Evolutionary conservation across 2,888 invertebrate species (phyloP).

Genomic region (Stegophylla sp.): DNA sequence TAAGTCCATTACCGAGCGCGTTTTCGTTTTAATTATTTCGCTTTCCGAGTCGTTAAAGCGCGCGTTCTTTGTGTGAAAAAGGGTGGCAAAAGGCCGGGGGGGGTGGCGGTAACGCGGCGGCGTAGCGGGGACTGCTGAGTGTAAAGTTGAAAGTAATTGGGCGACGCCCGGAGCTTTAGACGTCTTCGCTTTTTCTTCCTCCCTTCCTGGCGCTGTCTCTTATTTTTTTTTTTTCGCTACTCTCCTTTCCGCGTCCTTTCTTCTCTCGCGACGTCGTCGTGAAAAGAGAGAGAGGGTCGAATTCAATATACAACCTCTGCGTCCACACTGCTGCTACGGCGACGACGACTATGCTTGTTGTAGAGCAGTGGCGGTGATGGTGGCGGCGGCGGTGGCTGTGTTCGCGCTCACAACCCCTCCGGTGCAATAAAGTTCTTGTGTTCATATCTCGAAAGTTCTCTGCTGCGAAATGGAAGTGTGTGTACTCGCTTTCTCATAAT

Average conservation of each 20-base stretch:
- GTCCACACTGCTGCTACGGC: slow-evolving; percentile 63
- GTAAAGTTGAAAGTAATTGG: slow-evolving; percentile 59
- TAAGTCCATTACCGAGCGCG: slow-evolving; percentile 55
- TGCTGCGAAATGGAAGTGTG: slow-evolving; percentile 17
- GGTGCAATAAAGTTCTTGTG: slow-evolving; percentile 53
- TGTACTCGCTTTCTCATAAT: slow-evolving; percentile 45
- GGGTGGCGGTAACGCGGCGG: background rate
- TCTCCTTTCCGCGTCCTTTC: background rate
- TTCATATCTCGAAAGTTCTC: slow-evolving; percentile 53
- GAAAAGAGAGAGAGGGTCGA: slow-evolving; percentile 53
- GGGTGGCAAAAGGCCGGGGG: slow-evolving; percentile 3
- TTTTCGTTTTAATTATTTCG: slow-evolving; percentile 58
- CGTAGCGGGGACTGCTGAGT: slow-evolving; percentile 24
- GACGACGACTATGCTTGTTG: slow-evolving; percentile 55
- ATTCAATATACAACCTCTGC: slow-evolving; percentile 51
- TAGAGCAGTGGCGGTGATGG: slow-evolving; percentile 64
- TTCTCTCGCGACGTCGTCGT: slow-evolving; percentile 32
- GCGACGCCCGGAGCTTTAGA: slow-evolving; percentile 59
- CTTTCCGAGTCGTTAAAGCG: slow-evolving; percentile 59
- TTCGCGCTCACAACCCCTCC: slow-evolving; percentile 64
- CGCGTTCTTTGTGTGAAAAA: slow-evolving; percentile 57
- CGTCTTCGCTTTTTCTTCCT: slow-evolving; percentile 57
- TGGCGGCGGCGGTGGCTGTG: slow-evolving; percentile 59
- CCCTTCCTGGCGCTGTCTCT: background rate
- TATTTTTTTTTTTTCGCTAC: slow-evolving; percentile 17